These are phyloP conservation scores for Drosophila borealis DNA, from an alignment of 2,888 invertebrate genomes.

Conservation along the genomic window DNA sequence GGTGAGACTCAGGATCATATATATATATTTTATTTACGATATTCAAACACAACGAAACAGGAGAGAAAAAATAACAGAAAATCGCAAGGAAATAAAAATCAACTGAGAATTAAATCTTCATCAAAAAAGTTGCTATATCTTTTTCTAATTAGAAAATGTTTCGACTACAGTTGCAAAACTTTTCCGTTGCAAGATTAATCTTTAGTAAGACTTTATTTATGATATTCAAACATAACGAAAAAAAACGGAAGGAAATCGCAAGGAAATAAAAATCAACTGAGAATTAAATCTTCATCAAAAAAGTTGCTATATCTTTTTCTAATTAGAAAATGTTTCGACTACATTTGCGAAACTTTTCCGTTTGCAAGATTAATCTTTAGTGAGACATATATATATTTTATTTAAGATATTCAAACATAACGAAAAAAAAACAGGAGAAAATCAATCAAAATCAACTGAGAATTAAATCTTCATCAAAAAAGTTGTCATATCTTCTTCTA, in stretches of 20 bases:
- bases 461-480: not conserved
- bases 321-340: no score
- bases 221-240: slow-evolving; percentile 2
- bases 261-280: no score
- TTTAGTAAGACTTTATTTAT: slow-evolving; percentile 42
- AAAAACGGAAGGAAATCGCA: not conserved
- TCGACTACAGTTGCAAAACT: no score
- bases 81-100: not conserved
- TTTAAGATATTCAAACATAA: slow-evolving; percentile 18
- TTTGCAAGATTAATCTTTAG: not conserved
- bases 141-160: no score
- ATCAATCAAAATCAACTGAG: no score
- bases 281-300: not conserved
- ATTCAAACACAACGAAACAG: not conserved
- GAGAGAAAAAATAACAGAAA: not conserved
- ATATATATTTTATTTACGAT: slow-evolving; percentile 39
- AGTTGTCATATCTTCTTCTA: no score
- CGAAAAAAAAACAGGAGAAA: not conserved
- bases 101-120: not conserved
- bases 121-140: no score
- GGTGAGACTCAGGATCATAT: slow-evolving; percentile 30
- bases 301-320: no score
- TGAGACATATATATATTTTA: slow-evolving; percentile 45
- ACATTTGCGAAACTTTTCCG: no score
- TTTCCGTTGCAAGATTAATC: no score